Base-by-base conservation (phyloP, 2,797 vertebrate species). In the Melanotaenia parkinsoni region DNA sequence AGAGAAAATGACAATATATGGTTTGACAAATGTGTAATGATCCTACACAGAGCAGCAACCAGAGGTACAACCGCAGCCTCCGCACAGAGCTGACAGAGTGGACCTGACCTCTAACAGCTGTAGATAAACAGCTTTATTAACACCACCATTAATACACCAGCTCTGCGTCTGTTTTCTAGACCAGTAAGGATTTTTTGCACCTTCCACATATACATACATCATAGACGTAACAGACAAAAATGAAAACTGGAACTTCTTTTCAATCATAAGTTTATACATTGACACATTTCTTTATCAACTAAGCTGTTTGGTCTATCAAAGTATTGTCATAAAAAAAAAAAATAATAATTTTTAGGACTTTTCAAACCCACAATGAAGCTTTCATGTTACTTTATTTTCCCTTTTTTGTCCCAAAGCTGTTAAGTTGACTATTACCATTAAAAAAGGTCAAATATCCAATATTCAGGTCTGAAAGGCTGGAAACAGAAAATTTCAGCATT, bases 71-170 rank as follows among this genome's bases (percentile, higher is more conserved):
- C 26, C 26, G 57, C 77, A 59, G 71, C 45, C 37, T 76, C 74
- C 76, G 76, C 74, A 70, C 62, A 40, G 76, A 70, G 47, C 1
- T 33, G 14, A 37, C 61, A 38, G 50, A 20, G n/a, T 45, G 65
- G 54, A 60, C 65, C 60, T 60, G 59, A 78, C 74, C 63, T 64
- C 69, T 59, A 51, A 22, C 54, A 63, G 56, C n/a, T 58, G 61
- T 4, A n/a, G 50, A 70, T 40, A 14, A 77, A 56, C 14, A 5
- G 26, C 24, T 3, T 56, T 28, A 26, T 26, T 12, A 53, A 26
- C 62, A 58, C 33, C 33, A 26, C 45, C n/a, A 47, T 70, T 66
- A 76, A 67, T 60, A 66, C 60, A 54, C 11, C 45, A 59, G 57
- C 66, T 59, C 18, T 12, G 32, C 45, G 56, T 28, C 51, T 38